These are phyloP conservation scores for Notolabrus celidotus DNA, from an alignment of 2,797 vertebrate species.

Conservation along the genomic window DNA sequence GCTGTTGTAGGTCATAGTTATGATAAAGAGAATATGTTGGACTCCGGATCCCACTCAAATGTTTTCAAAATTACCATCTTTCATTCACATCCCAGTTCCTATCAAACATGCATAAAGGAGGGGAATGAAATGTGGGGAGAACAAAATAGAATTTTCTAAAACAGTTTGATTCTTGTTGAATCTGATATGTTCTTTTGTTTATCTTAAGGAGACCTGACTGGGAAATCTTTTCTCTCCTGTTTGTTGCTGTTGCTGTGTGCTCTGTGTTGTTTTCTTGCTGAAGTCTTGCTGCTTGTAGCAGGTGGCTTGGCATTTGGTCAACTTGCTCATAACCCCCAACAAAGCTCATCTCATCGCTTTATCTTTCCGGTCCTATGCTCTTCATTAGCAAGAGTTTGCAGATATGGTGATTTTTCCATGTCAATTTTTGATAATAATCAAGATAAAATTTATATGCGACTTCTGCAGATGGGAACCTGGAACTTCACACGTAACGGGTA, in stretches of 20 bases:
- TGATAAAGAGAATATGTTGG: too few relatives aligned
- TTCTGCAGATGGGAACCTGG: slow-evolving; percentile 24
- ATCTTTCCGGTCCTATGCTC: slow-evolving; percentile 54
- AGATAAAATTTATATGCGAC: slow-evolving; percentile 28
- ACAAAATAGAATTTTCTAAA: background rate
- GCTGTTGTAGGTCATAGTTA: too few relatives aligned
- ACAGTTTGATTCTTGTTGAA: slow-evolving; percentile 1
- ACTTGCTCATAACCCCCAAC: slow-evolving; percentile 58
- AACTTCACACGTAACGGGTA: slow-evolving; percentile 5
- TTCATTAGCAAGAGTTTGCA: slow-evolving; percentile 54
- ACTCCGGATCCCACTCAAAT: too few relatives aligned
- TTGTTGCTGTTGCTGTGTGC: slow-evolving; percentile 11
- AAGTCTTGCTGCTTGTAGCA: slow-evolving; percentile 42
- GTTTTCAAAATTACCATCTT: too few relatives aligned
- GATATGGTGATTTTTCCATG: slow-evolving; percentile 44
- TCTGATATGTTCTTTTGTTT: slow-evolving; percentile 27
- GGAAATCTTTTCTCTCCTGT: slow-evolving; percentile 15
- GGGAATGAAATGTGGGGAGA: background rate
- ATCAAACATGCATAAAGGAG: background rate
- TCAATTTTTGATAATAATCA: slow-evolving; percentile 43
- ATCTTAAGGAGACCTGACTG: background rate
- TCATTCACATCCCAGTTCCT: too few relatives aligned
- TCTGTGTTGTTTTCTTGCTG: slow-evolving; percentile 15
- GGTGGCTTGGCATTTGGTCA: slow-evolving; percentile 72
- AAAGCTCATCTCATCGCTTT: slow-evolving; percentile 61